These are phyloP conservation scores for Oreochromis aureus DNA, from an alignment of 2,113 vertebrate species.

Conservation along the genomic window DNA sequence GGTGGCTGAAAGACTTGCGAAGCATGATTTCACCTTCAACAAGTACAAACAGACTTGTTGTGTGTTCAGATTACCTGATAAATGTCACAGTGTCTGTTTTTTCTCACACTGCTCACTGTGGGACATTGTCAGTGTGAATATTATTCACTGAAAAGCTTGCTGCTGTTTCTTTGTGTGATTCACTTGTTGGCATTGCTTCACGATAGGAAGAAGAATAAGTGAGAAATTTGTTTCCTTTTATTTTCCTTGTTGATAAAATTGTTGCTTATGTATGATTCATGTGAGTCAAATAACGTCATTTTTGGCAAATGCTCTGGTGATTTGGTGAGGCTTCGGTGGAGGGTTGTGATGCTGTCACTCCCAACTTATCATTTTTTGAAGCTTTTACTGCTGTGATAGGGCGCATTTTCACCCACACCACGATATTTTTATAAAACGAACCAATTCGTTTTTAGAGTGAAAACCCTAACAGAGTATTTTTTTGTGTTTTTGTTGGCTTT, in stretches of 20 bases:
- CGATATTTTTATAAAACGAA: neutral
- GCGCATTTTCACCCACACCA: rapidly evolving
- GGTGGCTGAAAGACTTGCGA: neutral
- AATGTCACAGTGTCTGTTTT: neutral
- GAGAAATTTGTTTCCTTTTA: neutral
- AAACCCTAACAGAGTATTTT: neutral
- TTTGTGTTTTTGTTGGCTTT: neutral
- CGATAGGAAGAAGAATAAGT: neutral
- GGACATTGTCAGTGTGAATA: neutral
- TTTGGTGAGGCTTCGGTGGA: neutral
- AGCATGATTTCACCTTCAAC: neutral
- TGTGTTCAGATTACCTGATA: neutral
- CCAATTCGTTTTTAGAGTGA: rapidly evolving
- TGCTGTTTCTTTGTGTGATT: neutral
- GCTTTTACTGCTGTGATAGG: neutral
- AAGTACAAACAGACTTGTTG: neutral
- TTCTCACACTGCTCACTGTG: neutral
- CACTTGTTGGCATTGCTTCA: neutral
- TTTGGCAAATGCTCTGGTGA: neutral
- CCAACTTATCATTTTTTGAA: neutral
- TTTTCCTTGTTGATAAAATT: neutral
- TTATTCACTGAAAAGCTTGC: neutral
- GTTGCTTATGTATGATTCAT: neutral
- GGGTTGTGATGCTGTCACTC: neutral
- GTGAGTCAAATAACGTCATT: neutral